phyloP scores from a whole-genome alignment of 1,140 invertebrate genomes.

The Trissolcus basalis region DNA sequence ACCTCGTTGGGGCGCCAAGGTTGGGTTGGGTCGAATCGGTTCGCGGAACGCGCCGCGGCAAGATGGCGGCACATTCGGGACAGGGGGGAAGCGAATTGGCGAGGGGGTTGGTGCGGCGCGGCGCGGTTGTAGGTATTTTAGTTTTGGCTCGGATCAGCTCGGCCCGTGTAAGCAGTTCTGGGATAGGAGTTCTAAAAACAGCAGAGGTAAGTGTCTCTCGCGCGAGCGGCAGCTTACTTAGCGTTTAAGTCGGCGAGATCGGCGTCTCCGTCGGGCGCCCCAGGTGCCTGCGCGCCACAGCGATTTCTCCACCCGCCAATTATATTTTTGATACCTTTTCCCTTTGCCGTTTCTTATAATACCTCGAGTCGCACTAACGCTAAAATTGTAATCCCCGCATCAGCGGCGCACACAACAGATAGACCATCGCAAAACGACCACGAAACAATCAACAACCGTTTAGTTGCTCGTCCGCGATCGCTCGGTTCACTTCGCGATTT shows the following conservation, averaged over 20 bases:
- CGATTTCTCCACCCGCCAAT: conserved; percentile 56
- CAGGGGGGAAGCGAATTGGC: not conserved
- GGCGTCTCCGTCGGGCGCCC: conserved; percentile 20
- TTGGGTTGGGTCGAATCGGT: conserved; percentile 53
- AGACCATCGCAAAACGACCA: too few relatives aligned
- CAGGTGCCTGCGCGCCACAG: not conserved
- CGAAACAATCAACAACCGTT: conserved; percentile 45
- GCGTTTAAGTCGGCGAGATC: conserved; percentile 16
- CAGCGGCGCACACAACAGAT: conserved; percentile 50
- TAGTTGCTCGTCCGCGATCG: conserved; percentile 63
- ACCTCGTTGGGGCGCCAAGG: conserved; percentile 26
- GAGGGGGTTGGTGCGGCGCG: conserved; percentile 28
- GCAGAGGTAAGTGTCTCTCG: conserved; percentile 73
- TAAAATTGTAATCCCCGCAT: conserved; percentile 65
- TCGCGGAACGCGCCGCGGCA: conserved; percentile 37
- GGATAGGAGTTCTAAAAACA: conserved; percentile 77
- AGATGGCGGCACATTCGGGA: conserved; percentile 30
- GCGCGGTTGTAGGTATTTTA: conserved; percentile 70
- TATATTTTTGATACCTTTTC: conserved; percentile 75
- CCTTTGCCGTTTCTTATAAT: conserved; percentile 70
- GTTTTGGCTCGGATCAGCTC: conserved; percentile 76
- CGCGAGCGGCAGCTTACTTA: conserved; percentile 56
- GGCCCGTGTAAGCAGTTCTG: conserved; percentile 73
- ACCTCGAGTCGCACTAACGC: conserved; percentile 54
- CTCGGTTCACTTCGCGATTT: conserved; percentile 58